Base-by-base conservation (phyloP, 2,797 vertebrate species). In the Sternotherus odoratus region DNA sequence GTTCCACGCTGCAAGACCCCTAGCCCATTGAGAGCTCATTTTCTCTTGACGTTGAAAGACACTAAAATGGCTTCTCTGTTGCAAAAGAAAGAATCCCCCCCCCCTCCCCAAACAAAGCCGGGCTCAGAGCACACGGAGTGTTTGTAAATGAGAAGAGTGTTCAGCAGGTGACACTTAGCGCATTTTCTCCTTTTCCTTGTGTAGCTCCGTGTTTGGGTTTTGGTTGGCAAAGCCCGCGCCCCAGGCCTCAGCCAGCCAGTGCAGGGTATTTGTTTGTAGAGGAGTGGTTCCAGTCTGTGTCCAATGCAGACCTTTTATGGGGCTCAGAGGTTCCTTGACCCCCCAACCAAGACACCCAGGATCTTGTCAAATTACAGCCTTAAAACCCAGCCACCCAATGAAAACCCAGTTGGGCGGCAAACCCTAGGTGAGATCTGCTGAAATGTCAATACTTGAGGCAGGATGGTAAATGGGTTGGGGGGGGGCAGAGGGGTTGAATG, bases 101-200 rank as follows among this genome's bases (percentile, higher is more conserved):
- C 30, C 28, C 12, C 23, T 36, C 66, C 36, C 19, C 19, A 69
- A 69, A 39, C n/a, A 36, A 39, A 66, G n/a, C 19, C 9, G 2
- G 28, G 75, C 46, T 50, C 46, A 15, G 46, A 28, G 43, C 26
- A 46, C 39, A 0, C 3, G 43, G 16, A 39, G 19, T 15, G 75
- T 43, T 51, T 12, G 33, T 85, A 36, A 3, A 1, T 0, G 0
- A 46, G 30, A 91, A 53, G 0, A 1, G 15, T 12, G 82, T 53
- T 92, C 0, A 7, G 23, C 17, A 49, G 12, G 46, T 6, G 36
- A 15, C 66, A 11, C 49, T 50, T 3, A 0, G 6, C 0, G 12
- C 49, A 1, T 77, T 86, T 33, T 19, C 87, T 77, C 86, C 43
- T 81, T 2, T 5, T 51, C 63, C 24, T 39, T 24, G 12, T 56